A percentile compares a stretch with the other conserved stretches of the same genome.
phyloP scores from a whole-genome alignment of 1,140 invertebrate genomes.

The Medauroidea extradentata region DNA sequence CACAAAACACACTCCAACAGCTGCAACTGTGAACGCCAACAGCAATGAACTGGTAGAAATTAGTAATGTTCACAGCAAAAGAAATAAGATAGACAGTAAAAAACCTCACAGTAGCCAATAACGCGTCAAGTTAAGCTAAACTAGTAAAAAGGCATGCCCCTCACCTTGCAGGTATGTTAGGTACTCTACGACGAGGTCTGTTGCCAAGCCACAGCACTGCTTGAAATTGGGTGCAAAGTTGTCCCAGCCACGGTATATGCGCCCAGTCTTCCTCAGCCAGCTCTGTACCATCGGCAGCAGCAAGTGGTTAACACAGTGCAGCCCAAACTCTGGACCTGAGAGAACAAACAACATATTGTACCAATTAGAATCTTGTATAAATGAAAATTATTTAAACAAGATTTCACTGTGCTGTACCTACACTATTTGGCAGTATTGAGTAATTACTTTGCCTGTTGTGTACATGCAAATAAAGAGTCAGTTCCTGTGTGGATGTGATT shows the following conservation, averaged over 20 bases:
- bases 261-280: conserved; percentile 71
- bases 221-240: conserved; percentile 82
- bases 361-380: neutral
- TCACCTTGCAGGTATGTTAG: conserved; percentile 55
- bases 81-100: too few species aligned
- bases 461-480: too few species aligned
- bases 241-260: conserved; percentile 64
- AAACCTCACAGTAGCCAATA: too few species aligned
- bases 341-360: neutral
- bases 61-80: too few species aligned
- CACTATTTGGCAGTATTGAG: too few species aligned
- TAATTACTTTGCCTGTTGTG: too few species aligned
- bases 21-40: too few species aligned
- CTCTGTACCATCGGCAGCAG: conserved; percentile 84
- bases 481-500: too few species aligned
- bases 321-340: conserved; percentile 74
- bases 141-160: conserved; percentile 23
- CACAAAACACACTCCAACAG: too few species aligned
- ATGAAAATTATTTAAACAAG: neutral
- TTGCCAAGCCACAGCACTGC: conserved; percentile 86
- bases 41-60: too few species aligned
- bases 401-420: too few species aligned
- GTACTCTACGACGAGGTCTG: conserved; percentile 86
- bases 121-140: too few species aligned
- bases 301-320: conserved; percentile 87